Base-by-base conservation (phyloP, 2,888 invertebrate species). In the Hypercompe scribonia region DNA sequence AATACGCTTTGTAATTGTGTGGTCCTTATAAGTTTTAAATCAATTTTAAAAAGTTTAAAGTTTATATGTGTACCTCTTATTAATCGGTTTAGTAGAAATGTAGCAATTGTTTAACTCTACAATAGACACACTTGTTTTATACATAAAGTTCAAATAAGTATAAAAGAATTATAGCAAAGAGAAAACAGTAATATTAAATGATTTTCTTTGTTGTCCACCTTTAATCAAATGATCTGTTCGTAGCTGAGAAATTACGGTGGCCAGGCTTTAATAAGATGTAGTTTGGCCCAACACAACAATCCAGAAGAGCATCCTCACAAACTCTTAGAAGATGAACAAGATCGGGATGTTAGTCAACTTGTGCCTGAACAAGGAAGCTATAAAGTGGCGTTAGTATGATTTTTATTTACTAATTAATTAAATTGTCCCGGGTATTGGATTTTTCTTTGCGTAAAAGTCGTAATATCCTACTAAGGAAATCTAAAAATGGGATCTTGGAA, bases 301-400 rank as follows among this genome's bases (percentile, higher is more conserved):
- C 85, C 89, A 0, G 91, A 96, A 1, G 96, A 96, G 75, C 97
- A 97, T 87, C 97, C 98, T 0, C 98, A 98, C 90, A 96, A 97
- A 83, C 91, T 98, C 68, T 96, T 98, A 0, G 97, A 97, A 78
- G 96, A 96, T 50, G 96, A 96, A 70, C 94, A 95, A 4, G 97
- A 97, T 84, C 93, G 95, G 50, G 97, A 97, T 76, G 97, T 97
- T 85, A 97, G 97, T 34, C 97, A 97, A 84, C 96, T 97, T 75
- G 92, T 98, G 92, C 80, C 94, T 85, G 79, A 96, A 95, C 80
- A 96, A 90, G 86, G 96, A 15, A 91, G 96, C 76, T 97, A 97
- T 85, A 96, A 94, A 81, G 97, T 97, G 0, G 96, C 95, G 97
- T 97, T 94, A 90, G 91, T 85, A 72, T 4, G 13, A n/a, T 28